A percentile compares a stretch with the other conserved stretches of the same genome.
phyloP scores from a whole-genome alignment of 2,888 invertebrate genomes.

The Liopterus haemorrhoidalis region DNA sequence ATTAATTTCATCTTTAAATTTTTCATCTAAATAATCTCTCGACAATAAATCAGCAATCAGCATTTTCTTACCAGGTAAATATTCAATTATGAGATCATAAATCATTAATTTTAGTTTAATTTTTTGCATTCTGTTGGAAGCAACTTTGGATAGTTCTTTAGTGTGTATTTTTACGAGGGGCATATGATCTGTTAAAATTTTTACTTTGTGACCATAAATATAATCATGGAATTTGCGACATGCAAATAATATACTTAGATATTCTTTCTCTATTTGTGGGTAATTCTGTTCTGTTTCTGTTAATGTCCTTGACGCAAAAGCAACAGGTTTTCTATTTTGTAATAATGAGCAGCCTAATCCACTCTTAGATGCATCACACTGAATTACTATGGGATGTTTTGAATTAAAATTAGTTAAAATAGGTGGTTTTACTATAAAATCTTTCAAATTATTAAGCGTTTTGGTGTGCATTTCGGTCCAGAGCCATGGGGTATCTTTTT shows the following conservation, averaged over 20 bases:
- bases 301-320: slow-evolving; percentile 24
- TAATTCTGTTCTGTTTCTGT: slow-evolving; percentile 15
- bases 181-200: slow-evolving; percentile 29
- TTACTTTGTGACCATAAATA: slow-evolving; percentile 24
- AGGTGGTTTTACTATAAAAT: slow-evolving; percentile 24
- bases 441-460: slow-evolving; percentile 25
- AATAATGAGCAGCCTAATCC: slow-evolving; percentile 29
- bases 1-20: slow-evolving; percentile 22
- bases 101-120: slow-evolving; percentile 27
- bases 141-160: slow-evolving; percentile 25
- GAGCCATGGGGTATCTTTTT: slow-evolving; percentile 25
- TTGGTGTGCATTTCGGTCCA: slow-evolving; percentile 26
- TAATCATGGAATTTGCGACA: slow-evolving; percentile 29
- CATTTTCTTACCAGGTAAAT: slow-evolving; percentile 27
- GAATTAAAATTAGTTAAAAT: slow-evolving; percentile 26
- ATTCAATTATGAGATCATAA: slow-evolving; percentile 25
- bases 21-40: slow-evolving; percentile 21
- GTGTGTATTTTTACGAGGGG: slow-evolving; percentile 28
- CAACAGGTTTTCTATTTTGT: slow-evolving; percentile 25
- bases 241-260: slow-evolving; percentile 21
- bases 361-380: slow-evolving; percentile 28
- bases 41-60: slow-evolving; percentile 30
- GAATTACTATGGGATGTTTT: slow-evolving; percentile 24
- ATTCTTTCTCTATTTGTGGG: slow-evolving; percentile 6
- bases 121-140: slow-evolving; percentile 26